Base-by-base conservation (phyloP, 2,888 invertebrate genomes). In the Synergus gifuensis region DNA sequence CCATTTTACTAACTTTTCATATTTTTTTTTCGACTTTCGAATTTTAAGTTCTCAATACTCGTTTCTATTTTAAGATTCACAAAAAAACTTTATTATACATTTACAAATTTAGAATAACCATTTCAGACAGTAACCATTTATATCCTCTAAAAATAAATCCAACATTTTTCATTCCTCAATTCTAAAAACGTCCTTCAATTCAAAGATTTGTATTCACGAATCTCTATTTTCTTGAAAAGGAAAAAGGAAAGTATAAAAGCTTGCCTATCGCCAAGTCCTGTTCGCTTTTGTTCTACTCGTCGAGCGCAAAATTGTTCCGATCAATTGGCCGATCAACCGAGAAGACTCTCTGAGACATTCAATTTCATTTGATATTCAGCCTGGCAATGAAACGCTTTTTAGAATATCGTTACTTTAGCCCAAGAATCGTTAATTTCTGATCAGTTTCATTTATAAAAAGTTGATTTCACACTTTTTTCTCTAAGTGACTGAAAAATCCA, bases 281-380 rank as follows among this genome's bases (percentile, higher is more conserved):
- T 49, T 73, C 73, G 16, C 73, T n/a, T 73, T 73, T 54, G 73
- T 73, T 54, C 54, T 73, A 49, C 36, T 73, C 73, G 36, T n/a
- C 49, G 36, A 73, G 36, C 16, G 22, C 44, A 4, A 67, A 46
- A 67, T 73, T 73, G 54, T 73, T 73, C 73, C 73, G 54, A 73
- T 73, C 73, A 73, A 73, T 73, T 73, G 73, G 49, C 36, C 36
- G 73, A 73, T 73, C 73, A 54, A 73, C 36, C 22, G 22, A 18
- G 22, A 60, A 28, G 60, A 18, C 22, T 60, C 73, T 54, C n/a
- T 22, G 12, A 49, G 73, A 73, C 36, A 73, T 73, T 49, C 73
- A 49, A 73, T 73, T 73, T 28, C 73, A 73, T 73, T 73, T 54
- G 36, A 36, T 49, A 54, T 73, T 73, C 54, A 36, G 28, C 73